phyloP scores from a whole-genome alignment of 2,113 vertebrate species.

The Astatoreochromis straeleni region DNA sequence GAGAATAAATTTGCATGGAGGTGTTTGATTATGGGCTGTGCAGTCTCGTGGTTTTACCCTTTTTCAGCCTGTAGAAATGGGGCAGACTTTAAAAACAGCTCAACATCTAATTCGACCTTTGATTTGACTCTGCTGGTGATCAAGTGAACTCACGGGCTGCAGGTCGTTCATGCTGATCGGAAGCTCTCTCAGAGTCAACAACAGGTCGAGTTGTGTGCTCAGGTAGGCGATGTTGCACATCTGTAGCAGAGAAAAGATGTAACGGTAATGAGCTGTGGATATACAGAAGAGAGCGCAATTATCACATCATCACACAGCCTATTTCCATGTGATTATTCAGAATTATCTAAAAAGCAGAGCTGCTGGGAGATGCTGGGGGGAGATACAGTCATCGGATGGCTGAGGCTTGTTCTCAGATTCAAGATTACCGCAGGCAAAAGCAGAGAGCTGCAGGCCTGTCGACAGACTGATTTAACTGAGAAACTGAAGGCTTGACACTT shows the following conservation, averaged over 20 bases:
- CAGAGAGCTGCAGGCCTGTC: constrained; percentile 3
- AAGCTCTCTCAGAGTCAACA: constrained; percentile 76
- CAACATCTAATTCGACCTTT: constrained; percentile 7
- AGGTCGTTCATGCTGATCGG: constrained; percentile 72
- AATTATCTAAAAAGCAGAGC: not conserved
- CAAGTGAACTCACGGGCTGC: constrained; percentile 67
- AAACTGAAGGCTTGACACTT: constrained; percentile 47
- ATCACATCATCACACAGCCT: not conserved
- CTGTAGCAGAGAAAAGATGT: constrained; percentile 44
- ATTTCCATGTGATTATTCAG: constrained; percentile 25
- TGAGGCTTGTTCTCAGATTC: not conserved
- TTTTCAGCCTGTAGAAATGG: not conserved
- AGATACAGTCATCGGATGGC: not conserved
- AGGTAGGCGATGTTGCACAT: constrained; percentile 80
- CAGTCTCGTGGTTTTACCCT: not conserved
- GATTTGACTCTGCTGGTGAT: not conserved
- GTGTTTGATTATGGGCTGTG: not conserved
- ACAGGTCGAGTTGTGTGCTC: constrained; percentile 72
- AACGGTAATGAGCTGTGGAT: not conserved
- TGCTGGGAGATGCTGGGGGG: not conserved
- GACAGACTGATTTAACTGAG: constrained; percentile 43
- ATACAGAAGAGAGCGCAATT: not conserved
- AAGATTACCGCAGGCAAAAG: not conserved
- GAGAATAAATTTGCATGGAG: constrained; percentile 36
- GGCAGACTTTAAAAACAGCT: constrained; percentile 18